Evolutionary conservation across 2,888 invertebrate species (phyloP).

Genomic region (Drosophila affinis): DNA sequence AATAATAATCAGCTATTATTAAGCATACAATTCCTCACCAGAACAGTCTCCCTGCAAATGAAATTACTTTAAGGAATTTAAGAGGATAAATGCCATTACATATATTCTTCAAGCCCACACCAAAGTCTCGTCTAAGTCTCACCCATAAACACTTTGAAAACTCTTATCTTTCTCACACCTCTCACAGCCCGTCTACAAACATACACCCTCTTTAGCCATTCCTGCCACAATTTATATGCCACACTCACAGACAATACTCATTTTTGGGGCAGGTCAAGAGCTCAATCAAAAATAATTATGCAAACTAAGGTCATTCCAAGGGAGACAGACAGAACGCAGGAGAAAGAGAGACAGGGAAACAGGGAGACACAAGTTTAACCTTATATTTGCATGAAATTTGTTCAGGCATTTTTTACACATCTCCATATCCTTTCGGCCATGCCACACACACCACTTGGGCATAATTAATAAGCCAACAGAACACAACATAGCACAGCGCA

Average conservation of each 20-base stretch:
- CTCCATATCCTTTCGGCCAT: constrained; percentile 66
- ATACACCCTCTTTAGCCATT: neutral
- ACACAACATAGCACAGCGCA: constrained; percentile 11
- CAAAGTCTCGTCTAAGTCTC: neutral
- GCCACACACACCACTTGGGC: constrained; percentile 68
- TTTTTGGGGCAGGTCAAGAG: constrained; percentile 69
- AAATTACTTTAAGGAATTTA: neutral
- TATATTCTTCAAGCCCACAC: neutral
- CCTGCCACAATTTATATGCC: constrained; percentile 18
- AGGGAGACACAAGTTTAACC: constrained; percentile 46
- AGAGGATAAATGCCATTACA: neutral
- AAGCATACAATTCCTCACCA: neutral
- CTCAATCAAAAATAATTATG: constrained; percentile 67
- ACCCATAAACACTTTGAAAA: neutral
- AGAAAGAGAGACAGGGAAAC: constrained; percentile 3
- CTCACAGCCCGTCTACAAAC: neutral
- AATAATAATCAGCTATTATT: too few species aligned
- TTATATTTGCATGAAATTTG: constrained; percentile 68
- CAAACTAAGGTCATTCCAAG: constrained; percentile 72
- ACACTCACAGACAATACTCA: constrained; percentile 16
- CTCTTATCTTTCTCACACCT: neutral
- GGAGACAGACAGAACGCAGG: constrained; percentile 11
- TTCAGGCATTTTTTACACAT: constrained; percentile 50
- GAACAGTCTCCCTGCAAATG: neutral
- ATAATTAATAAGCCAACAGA: constrained; percentile 72